A percentile compares a stretch with the other conserved stretches of the same genome.
Conservation (phyloP, 2,888 invertebrate genomes). For the Pterobdella sp. region DNA sequence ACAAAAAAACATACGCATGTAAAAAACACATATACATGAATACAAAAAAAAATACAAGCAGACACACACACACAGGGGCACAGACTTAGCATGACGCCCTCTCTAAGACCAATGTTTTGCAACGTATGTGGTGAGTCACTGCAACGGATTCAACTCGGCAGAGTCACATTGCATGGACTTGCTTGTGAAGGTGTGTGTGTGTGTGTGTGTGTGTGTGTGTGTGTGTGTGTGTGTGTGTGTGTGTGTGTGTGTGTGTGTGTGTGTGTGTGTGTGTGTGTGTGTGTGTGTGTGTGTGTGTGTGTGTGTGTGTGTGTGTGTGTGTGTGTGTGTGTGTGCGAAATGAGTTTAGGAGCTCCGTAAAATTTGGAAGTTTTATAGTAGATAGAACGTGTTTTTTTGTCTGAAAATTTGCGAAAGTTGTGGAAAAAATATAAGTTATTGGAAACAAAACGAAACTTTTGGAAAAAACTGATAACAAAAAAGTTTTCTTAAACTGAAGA, state of each 20-base stretch:
- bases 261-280: constrained; percentile 16
- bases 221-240: constrained; percentile 14
- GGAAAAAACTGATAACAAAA: no score
- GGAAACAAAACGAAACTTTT: no score
- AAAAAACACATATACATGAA: background rate
- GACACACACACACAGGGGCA: background rate
- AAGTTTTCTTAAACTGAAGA: no score
- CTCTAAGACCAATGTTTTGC: constrained; percentile 89
- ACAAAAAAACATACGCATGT: background rate
- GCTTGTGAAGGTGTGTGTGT: constrained; percentile 27
- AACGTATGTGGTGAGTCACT: constrained; percentile 91
- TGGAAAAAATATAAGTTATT: no score
- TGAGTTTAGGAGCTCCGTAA: no score
- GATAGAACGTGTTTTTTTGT: constrained; percentile 14
- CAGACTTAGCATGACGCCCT: constrained; percentile 46
- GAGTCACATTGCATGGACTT: constrained; percentile 26
- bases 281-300: constrained; percentile 16
- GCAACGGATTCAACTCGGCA: constrained; percentile 66
- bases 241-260: constrained; percentile 14
- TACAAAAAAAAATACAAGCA: background rate
- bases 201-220: constrained; percentile 12
- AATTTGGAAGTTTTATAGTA: no score
- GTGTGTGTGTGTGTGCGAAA: constrained; percentile 14
- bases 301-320: constrained; percentile 16
- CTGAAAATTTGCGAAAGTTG: no score